phyloP scores from a whole-genome alignment of 92 coral and sea anemone species.

The Zoanthus solanderi region DNA sequence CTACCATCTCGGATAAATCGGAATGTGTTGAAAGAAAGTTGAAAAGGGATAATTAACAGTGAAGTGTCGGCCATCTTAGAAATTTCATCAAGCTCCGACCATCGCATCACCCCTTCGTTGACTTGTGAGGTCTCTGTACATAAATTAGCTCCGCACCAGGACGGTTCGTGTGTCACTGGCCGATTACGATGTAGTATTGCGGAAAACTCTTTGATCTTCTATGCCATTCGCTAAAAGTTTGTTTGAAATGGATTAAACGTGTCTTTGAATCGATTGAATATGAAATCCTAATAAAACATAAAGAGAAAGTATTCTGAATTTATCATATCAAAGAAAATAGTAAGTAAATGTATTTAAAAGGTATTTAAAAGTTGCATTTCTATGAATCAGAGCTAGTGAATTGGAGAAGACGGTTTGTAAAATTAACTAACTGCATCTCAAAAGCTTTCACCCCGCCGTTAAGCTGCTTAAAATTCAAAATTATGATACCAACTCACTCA shows the following conservation, averaged over 20 bases:
- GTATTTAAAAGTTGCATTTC: not conserved
- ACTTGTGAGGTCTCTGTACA: slow-evolving; percentile 12
- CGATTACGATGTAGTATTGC: slow-evolving; percentile 15
- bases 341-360: not conserved
- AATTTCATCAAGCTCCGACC: not conserved
- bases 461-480: not conserved
- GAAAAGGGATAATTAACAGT: slow-evolving; percentile 9
- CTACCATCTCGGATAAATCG: slow-evolving; percentile 1
- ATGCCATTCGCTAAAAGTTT: slow-evolving; percentile 31
- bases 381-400: not conserved
- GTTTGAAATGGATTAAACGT: slow-evolving; percentile 43
- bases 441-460: not conserved
- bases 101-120: not conserved
- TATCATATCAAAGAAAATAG: not conserved
- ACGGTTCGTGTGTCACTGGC: not conserved
- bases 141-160: not conserved
- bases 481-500: not conserved
- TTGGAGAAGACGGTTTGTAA: not conserved
- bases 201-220: slow-evolving; percentile 49
- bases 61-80: slow-evolving; percentile 45
- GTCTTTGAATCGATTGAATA: slow-evolving; percentile 29
- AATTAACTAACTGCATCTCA: not conserved
- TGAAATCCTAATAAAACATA: slow-evolving; percentile 44
- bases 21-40: slow-evolving; percentile 33
- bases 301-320: not conserved